Evolutionary conservation across 2,888 invertebrate species (phyloP).

Genomic region (Standfussiana lucernea): DNA sequence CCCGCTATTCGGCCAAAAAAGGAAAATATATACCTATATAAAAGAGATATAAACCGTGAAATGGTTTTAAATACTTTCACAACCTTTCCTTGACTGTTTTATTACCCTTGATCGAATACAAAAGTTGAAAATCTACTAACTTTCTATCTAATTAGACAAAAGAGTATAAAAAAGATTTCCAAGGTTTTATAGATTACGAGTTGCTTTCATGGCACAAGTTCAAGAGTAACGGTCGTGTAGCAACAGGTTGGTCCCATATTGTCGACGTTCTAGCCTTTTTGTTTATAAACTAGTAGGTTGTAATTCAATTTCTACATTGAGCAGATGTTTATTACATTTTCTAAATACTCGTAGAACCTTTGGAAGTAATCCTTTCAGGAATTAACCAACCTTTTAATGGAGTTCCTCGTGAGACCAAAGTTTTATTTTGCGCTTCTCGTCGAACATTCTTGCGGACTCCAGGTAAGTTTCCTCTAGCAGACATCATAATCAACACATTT

Average conservation of each 20-base stretch:
- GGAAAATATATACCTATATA: too few relatives aligned
- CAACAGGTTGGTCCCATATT: slow-evolving; percentile 33
- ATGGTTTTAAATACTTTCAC: not conserved
- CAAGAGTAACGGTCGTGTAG: slow-evolving; percentile 12
- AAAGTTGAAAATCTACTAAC: not conserved
- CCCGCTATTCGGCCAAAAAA: too few relatives aligned
- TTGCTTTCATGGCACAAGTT: slow-evolving; percentile 34
- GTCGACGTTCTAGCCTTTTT: not conserved
- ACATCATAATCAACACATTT: not conserved
- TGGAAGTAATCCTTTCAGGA: not conserved
- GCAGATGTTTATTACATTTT: slow-evolving; percentile 23
- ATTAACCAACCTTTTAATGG: slow-evolving; percentile 5
- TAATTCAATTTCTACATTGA: slow-evolving; percentile 15
- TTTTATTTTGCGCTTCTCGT: not conserved
- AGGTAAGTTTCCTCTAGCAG: not conserved
- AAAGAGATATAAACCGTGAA: not conserved
- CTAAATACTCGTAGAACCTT: slow-evolving; percentile 1
- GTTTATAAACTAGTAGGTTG: not conserved
- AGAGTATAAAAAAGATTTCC: slow-evolving; percentile 4
- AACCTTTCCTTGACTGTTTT: not conserved
- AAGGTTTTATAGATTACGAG: slow-evolving; percentile 18
- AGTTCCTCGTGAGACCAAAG: not conserved
- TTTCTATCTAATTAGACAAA: slow-evolving; percentile 6
- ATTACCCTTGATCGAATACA: not conserved
- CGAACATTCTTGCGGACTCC: not conserved